phyloP scores from a whole-genome alignment of 2,797 vertebrate genomes.

The Danio aesculapii region DNA sequence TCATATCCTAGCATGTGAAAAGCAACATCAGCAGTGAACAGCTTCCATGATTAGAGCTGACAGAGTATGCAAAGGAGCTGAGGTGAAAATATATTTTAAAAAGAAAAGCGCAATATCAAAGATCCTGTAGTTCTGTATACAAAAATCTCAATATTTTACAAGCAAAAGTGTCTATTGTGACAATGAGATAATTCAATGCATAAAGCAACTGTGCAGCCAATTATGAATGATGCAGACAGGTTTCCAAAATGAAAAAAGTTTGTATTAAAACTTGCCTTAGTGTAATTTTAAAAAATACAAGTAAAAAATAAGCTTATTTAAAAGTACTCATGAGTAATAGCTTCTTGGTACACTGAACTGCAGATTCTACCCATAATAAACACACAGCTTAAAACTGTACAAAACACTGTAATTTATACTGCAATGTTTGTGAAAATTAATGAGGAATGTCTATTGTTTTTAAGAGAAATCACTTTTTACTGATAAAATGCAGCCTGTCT shows the following conservation, averaged over 20 bases:
- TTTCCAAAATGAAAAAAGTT: not conserved
- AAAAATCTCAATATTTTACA: not conserved
- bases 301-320: no score
- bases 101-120: not conserved
- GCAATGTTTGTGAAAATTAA: no score
- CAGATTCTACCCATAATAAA: no score
- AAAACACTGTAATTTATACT: no score
- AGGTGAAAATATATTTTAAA: not conserved
- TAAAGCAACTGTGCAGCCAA: not conserved
- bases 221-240: not conserved
- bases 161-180: not conserved
- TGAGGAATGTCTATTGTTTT: no score
- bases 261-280: not conserved
- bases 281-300: no score
- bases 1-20: slow-evolving; percentile 1
- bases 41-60: not conserved
- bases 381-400: no score
- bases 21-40: not conserved
- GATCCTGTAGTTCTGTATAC: not conserved
- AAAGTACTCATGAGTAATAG: no score
- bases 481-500: no score
- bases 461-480: no score
- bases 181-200: not conserved
- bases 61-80: not conserved
- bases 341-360: no score